phyloP scores from a whole-genome alignment of 2,113 vertebrate species.

The Himantopus leucocephalus region DNA sequence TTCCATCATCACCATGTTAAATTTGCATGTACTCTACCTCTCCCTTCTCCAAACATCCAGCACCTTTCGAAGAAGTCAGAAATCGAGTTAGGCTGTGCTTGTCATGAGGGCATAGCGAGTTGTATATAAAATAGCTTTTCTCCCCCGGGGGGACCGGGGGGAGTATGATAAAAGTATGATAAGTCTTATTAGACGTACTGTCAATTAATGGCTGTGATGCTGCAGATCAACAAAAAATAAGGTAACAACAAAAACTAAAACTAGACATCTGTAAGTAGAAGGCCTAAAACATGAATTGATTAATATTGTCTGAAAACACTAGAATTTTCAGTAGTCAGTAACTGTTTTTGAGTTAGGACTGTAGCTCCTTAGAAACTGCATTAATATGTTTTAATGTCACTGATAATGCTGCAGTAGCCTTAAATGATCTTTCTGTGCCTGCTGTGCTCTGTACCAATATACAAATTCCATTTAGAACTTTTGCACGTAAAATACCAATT shows the following conservation, averaged over 20 bases:
- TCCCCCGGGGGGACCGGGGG: no score
- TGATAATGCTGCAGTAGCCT: not conserved
- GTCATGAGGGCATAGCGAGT: not conserved
- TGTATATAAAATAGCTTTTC: not conserved
- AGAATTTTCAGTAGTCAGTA: not conserved
- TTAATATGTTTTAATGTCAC: not conserved
- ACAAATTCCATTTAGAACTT: not conserved
- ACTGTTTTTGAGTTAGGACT: not conserved
- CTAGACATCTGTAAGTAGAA: not conserved
- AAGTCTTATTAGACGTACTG: not conserved
- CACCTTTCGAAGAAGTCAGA: not conserved
- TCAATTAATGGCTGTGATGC: not conserved
- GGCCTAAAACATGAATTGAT: not conserved
- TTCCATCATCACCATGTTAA: not conserved
- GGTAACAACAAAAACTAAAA: not conserved
- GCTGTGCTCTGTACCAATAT: not conserved
- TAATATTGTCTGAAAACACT: not conserved
- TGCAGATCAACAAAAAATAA: not conserved
- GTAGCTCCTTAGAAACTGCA: not conserved
- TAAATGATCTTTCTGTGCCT: not conserved
- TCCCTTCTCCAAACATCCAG: not conserved
- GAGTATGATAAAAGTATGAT: not conserved
- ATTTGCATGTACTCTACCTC: not conserved
- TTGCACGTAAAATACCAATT: not conserved
- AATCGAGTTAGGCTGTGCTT: not conserved